Percentiles rank a stretch among this genome's conserved stretches.
Evolutionary conservation across 1,140 invertebrate genomes (phyloP).

Genomic region (Nasonia vitripennis): DNA sequence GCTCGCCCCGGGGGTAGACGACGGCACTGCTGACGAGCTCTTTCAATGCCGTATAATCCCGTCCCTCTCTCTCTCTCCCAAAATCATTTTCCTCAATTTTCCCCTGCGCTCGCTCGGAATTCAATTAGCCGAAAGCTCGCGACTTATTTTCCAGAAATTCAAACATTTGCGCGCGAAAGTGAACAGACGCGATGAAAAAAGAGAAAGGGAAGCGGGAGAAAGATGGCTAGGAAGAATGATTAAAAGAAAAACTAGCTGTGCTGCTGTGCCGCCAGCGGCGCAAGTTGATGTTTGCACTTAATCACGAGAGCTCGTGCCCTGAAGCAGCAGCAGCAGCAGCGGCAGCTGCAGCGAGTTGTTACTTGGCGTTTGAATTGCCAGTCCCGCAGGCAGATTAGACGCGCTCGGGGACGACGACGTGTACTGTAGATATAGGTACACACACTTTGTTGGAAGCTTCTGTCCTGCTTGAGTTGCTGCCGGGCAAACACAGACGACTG

Average conservation of each 20-base stretch:
- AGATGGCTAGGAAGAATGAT: neutral
- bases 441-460: slow-evolving; percentile 16
- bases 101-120: neutral
- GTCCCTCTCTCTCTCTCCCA: neutral
- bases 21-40: neutral
- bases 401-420: neutral
- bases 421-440: neutral
- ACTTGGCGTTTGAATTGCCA: slow-evolving; percentile 25
- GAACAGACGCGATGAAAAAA: neutral
- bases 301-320: slow-evolving; percentile 11
- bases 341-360: neutral
- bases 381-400: slow-evolving; percentile 10
- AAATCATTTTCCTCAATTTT: no score
- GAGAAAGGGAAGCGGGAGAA: neutral
- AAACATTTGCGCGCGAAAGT: neutral
- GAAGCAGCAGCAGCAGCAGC: neutral
- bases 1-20: neutral
- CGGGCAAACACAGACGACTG: neutral
- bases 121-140: neutral
- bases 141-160: slow-evolving; percentile 3
- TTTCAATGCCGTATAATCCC: neutral
- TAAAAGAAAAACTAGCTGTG: neutral
- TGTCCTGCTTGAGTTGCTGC: neutral
- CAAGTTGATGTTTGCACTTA: slow-evolving; percentile 23
- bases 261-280: no score